Base-by-base conservation (phyloP, 92 coral and sea anemone species). In the Umimayanthus kanabou region DNA sequence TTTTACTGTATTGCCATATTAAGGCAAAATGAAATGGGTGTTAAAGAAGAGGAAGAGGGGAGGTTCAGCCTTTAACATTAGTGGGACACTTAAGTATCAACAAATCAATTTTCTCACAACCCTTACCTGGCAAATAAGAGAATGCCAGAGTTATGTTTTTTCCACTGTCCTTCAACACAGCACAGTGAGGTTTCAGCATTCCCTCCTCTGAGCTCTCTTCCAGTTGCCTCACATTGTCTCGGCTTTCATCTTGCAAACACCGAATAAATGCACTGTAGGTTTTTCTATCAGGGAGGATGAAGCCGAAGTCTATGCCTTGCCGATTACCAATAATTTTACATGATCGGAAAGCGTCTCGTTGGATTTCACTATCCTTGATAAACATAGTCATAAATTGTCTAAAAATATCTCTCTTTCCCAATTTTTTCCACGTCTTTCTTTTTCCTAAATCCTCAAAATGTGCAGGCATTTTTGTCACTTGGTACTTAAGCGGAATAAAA, bases 401-500 rank as follows among this genome's bases (percentile, higher is more conserved):
- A 37, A 9, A 22, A 0, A 77, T 23, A 77, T 14, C 45, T 49
- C 22, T 77, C 22, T 45, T 77, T 10, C 81, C 81, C 61, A 45
- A 77, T 49, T 77, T 77, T 26, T 20, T 42, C 81, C 81, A 77
- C 26, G 37, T 45, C 39, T 47, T 23, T 18, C n/a, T 73, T 39
- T n/a, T 81, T 0, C 87, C 87, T 15, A 88, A 74, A 20, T 81
- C 87, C 69, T 88, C 25, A 6, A 88, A 49, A 18, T 55, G 73
- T n/a, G 37, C 87, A 2, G 87, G 90, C 87, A 88, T 88, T 14
- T 88, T n/a, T n/a, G 87, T 81, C 15, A 88, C 87, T 49, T 88
- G 86, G 80, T 81, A 80, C 69, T 84, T 55, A 77, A 69, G 64
- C 10, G 91, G 91, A 2, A 89, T 78, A 0, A 85, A 53, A n/a